Evolutionary conservation across 2,888 invertebrate species (phyloP).

Genomic region (Amitus sp.): DNA sequence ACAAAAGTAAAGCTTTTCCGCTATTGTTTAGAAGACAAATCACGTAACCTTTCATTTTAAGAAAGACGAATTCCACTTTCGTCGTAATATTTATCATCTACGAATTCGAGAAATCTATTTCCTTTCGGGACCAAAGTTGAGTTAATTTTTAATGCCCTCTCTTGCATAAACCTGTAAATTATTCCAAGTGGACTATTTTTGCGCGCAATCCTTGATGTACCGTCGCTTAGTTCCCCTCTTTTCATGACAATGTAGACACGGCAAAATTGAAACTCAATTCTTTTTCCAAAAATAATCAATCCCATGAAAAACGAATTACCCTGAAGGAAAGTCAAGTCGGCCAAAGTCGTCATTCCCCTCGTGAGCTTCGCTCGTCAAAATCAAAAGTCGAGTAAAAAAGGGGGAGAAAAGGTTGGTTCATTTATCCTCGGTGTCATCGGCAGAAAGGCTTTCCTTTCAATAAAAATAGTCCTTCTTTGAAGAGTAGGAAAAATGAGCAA

Average conservation of each 20-base stretch:
- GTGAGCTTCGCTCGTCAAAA: slow-evolving; percentile 2
- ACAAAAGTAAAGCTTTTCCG: too few species aligned
- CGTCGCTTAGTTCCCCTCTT: slow-evolving; percentile 16
- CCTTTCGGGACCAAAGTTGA: too few species aligned
- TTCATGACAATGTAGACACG: slow-evolving; percentile 15
- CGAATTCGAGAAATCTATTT: too few species aligned
- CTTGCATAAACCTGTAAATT: too few species aligned
- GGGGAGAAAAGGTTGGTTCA: not conserved
- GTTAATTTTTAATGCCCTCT: too few species aligned
- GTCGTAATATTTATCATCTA: too few species aligned
- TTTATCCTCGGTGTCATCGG: slow-evolving; percentile 7
- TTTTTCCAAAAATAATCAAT: too few species aligned
- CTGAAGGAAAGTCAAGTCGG: not conserved
- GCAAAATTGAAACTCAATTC: slow-evolving; percentile 16
- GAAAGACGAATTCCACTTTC: too few species aligned
- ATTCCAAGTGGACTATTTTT: too few species aligned
- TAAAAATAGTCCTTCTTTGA: not conserved
- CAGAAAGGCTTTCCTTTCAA: slow-evolving; percentile 11
- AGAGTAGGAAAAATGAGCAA: slow-evolving; percentile 7
- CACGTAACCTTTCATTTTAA: too few species aligned
- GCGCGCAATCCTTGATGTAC: slow-evolving; percentile 16
- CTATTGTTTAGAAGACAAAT: too few species aligned
- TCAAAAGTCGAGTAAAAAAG: not conserved
- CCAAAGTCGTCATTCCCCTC: not conserved
- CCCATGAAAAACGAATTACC: too few species aligned